Evolutionary conservation across 2,888 invertebrate genomes (phyloP), one percentile per base, ranked within the genome.

Genomic region (Drosophila paucipuncta): DNA sequence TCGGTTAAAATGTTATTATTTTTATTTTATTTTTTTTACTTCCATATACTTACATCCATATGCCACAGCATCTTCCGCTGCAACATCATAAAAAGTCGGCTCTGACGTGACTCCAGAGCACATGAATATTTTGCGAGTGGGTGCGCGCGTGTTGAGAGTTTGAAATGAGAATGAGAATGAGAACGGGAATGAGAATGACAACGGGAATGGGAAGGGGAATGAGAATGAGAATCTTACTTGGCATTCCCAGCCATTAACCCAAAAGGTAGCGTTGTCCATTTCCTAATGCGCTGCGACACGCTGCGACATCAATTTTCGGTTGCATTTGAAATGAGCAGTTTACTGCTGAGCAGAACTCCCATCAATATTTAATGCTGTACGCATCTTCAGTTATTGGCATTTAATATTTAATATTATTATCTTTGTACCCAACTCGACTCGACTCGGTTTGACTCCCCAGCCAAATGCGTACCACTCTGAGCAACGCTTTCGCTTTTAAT

Each of bases 261-360:
- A 47, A 52, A 68, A 71, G 71, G 67, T 63, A 67, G 55, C 52
- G 71, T 62, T 76, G 78, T 78, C 86, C 83, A 89, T 89, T 85
- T 87, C 83, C 72, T 90, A 88, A 87, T 87, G 80, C 77, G 58
- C 68, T 82, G 83, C 79, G 82, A 77, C 86, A 82, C 60, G 72
- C 70, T 70, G 86, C 70, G 86, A 87, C 86, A 90, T 88, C 77
- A 90, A 90, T 90, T 88, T 90, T 85, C 74, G 89, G 86, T 78
- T 90, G 86, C 90, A 87, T 87, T 90, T 82, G 30, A 83, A 77
- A 89, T 90, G 90, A 85, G 85, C 58, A 69, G 79, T 71, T 55
- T 54, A 65, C 47, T 47, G 76, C 62, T 53, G 60, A 73, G 75
- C 53, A 57, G 53, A 58, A 69, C 52, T 70, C 37, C 49, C 35